Evolutionary conservation across 2,113 vertebrate species (phyloP).

Genomic region (Macrotus californicus): DNA sequence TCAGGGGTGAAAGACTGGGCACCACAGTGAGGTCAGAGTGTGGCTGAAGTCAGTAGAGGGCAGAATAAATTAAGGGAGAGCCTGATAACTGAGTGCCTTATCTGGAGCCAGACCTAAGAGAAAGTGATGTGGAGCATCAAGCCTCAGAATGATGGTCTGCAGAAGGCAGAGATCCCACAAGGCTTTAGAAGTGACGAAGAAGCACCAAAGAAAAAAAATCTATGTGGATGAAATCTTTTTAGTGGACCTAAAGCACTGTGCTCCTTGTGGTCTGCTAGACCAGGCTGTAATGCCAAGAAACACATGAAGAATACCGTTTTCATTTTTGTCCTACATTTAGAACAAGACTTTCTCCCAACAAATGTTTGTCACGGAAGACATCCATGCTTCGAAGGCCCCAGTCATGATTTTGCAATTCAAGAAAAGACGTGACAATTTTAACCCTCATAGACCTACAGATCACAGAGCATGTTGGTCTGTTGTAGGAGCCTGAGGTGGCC

Average conservation of each 20-base stretch:
- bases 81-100: neutral
- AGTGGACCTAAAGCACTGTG: neutral
- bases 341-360: conserved; percentile 58
- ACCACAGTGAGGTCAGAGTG: neutral
- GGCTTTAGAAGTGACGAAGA: neutral
- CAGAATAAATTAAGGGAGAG: neutral
- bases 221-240: neutral
- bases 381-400: conserved; percentile 35
- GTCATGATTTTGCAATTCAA: conserved; percentile 35
- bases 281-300: neutral
- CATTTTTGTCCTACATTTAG: conserved; percentile 67
- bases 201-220: neutral
- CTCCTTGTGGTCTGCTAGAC: neutral
- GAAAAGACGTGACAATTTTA: conserved; percentile 49
- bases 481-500: neutral
- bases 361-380: conserved; percentile 50
- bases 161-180: neutral
- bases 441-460: conserved; percentile 25
- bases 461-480: neutral
- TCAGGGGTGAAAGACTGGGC: rapidly evolving
- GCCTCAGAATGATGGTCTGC: rapidly evolving
- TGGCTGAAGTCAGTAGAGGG: neutral
- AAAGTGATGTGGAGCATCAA: rapidly evolving
- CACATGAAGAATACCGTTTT: conserved; percentile 67
- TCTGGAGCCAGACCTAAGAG: neutral